Evolutionary conservation across 2,113 vertebrate genomes (phyloP).

Genomic region (Buteo buteo): DNA sequence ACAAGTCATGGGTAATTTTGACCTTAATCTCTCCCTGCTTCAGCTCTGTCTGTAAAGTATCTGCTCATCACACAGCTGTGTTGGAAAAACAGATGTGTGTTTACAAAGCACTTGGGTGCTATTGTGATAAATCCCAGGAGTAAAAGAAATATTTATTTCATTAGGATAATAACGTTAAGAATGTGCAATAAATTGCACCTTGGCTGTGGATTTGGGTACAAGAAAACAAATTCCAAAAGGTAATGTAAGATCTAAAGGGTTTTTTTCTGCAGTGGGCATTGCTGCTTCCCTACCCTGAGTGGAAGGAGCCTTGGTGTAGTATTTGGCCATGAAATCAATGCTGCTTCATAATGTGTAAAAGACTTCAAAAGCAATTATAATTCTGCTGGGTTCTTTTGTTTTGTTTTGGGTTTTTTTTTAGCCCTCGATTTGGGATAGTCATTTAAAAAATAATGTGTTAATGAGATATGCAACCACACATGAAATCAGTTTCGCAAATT

Average conservation of each 20-base stretch:
- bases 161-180: neutral
- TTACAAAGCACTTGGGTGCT: neutral
- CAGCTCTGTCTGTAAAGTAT: neutral
- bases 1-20: neutral
- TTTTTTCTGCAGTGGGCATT: neutral
- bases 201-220: neutral
- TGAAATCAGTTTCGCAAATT: neutral
- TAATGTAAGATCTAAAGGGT: neutral
- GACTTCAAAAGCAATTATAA: neutral
- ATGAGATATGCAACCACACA: rapidly evolving
- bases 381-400: neutral
- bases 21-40: neutral
- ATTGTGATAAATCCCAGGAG: neutral
- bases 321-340: neutral
- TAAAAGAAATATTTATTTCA: neutral
- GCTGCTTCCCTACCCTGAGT: neutral
- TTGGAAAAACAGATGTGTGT: neutral
- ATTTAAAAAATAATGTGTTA: neutral
- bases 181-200: neutral
- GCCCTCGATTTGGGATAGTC: neutral
- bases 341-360: neutral
- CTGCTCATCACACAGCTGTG: neutral
- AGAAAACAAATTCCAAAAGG: neutral
- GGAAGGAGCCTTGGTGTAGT: neutral
- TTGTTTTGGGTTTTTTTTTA: rapidly evolving